Base-by-base conservation (phyloP, 2,113 vertebrate genomes). In the Eupsittula cactorum region DNA sequence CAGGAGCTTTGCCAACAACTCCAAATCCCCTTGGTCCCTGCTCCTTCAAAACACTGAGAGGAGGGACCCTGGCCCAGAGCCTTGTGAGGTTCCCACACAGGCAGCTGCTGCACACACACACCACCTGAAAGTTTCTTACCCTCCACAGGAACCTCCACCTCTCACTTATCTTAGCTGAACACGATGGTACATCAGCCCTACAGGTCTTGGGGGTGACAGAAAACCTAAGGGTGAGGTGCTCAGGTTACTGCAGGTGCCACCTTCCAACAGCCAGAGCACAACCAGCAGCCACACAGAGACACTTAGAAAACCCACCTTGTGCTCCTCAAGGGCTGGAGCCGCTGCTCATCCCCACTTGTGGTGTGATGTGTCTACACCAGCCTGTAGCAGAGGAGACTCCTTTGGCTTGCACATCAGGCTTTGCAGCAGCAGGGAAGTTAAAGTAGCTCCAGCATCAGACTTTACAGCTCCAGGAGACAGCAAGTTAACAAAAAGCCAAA, bases 401-500 rank as follows among this genome's bases (percentile, higher is more conserved):
- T 67, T 42, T 31, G 60, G 44, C 80, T 93, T 62, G 75, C 2
- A 31, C 47, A 6, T 59, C 9, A 0, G 42, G 3, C 18, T 76
- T 90, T 47, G 44, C 92, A 92, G 95, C 97, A 77, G 97, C 92
- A n/a, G 95, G 85, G 87, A 84, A 79, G 92, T 95, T 84, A 91
- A 84, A 86, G 55, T 1, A 52, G 67, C 23, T 63, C 90, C 97
- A 92, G 68, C 91, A 8, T 13, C 3, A 3, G 33, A 39, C 79
- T 96, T 87, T 41, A 42, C 95, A 96, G 95, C 96, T 97, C 96
- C 85, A 86, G 93, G 89, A 93, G 62, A 59, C 63, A 92, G 37
- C 78, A 91, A 87, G 16, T 24, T 7, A 31, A 64, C 5, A 7
- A 92, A 84, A 97, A 95, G 97, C 97, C 96, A 98, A 97, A 97